Percentiles rank a stretch among this genome's conserved stretches.
phyloP scores from a whole-genome alignment of 2,113 vertebrate genomes.

The Himantopus leucocephalus region DNA sequence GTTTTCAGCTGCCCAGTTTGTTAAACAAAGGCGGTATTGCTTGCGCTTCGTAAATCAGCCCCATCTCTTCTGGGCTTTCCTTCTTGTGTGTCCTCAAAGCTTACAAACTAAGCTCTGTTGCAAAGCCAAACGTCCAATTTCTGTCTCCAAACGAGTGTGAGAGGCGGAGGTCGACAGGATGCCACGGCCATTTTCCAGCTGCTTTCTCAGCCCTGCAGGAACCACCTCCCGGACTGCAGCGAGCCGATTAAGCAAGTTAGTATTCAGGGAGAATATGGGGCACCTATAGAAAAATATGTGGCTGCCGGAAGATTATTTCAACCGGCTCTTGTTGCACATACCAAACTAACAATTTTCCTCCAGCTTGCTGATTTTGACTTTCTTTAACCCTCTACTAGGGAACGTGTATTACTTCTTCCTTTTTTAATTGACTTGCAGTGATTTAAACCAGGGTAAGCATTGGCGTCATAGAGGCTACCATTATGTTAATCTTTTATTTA shows the following conservation, averaged over 20 bases:
- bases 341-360: background rate
- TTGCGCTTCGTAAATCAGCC: background rate
- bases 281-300: background rate
- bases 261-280: background rate
- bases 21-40: background rate
- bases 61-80: background rate
- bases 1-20: background rate
- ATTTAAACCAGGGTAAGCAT: background rate
- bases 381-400: background rate
- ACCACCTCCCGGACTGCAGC: fast-evolving
- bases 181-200: background rate
- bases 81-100: background rate
- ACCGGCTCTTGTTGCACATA: fast-evolving
- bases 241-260: background rate
- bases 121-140: background rate
- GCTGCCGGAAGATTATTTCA: background rate
- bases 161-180: fast-evolving
- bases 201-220: background rate
- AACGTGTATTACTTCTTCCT: background rate
- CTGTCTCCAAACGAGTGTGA: background rate
- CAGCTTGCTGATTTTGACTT: background rate
- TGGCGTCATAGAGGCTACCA: fast-evolving
- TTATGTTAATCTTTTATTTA: background rate
- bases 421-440: background rate
- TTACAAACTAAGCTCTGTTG: background rate